A percentile compares a stretch with the other conserved stretches of the same genome.
These are phyloP conservation scores for Ptychoptera contaminata DNA, from an alignment of 2,888 invertebrate genomes.

Conservation along the genomic window DNA sequence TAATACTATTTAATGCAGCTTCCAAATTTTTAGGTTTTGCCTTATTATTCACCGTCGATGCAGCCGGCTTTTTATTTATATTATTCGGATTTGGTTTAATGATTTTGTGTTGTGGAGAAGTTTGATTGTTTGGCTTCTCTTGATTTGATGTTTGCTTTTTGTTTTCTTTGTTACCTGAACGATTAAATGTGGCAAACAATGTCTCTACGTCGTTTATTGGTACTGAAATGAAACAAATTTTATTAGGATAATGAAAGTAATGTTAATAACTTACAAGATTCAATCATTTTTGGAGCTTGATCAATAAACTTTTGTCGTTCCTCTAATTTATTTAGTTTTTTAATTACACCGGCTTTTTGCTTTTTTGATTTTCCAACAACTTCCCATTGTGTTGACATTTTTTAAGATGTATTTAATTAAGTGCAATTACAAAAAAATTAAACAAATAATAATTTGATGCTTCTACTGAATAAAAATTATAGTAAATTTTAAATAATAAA, in stretches of 20 bases:
- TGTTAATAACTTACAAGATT: constrained; percentile 45
- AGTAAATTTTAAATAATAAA: too few relatives aligned
- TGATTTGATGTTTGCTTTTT: constrained; percentile 8
- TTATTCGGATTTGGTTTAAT: constrained; percentile 4
- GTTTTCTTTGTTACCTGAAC: constrained; percentile 36
- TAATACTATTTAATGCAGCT: constrained; percentile 30
- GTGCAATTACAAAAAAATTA: too few relatives aligned
- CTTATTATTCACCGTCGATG: constrained; percentile 7
- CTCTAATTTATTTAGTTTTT: constrained; percentile 29
- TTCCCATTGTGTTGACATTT: constrained; percentile 50
- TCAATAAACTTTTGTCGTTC: constrained; percentile 45
- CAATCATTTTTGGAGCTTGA: constrained; percentile 55
- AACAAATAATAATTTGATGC: too few relatives aligned
- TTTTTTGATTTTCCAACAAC: constrained; percentile 53
- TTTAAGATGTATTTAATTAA: too few relatives aligned
- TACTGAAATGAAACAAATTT: constrained; percentile 32
- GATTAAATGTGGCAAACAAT: constrained; percentile 45
- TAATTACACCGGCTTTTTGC: constrained; percentile 32
- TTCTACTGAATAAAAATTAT: too few relatives aligned
- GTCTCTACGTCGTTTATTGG: constrained; percentile 51
- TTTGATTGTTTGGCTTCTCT: constrained; percentile 10
- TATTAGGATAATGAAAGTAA: constrained; percentile 1
- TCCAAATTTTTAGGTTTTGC: constrained; percentile 23
- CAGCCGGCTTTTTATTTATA: constrained; percentile 8
- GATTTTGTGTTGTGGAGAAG: constrained; percentile 14